Conservation (phyloP, 1,140 invertebrate genomes). For the Drosophila repleta region DNA sequence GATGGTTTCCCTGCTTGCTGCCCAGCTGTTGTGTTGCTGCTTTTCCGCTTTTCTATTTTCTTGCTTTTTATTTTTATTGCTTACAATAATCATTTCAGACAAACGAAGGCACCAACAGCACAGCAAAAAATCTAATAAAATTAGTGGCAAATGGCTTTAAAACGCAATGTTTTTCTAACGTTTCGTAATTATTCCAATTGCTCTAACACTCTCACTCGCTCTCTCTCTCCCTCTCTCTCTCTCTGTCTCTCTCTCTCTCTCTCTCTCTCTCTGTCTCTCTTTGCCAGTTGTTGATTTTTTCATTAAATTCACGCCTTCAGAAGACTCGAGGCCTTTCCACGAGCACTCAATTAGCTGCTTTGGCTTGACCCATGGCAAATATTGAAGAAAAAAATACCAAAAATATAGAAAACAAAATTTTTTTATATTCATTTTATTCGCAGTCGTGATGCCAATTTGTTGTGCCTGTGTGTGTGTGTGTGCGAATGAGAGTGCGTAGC, state of each 20-base stretch:
- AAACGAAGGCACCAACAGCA: constrained; percentile 33
- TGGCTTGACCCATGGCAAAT: constrained; percentile 31
- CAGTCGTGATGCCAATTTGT: constrained; percentile 57
- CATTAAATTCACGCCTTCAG: constrained; percentile 66
- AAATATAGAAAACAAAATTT: constrained; percentile 13
- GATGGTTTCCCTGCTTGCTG: constrained; percentile 62
- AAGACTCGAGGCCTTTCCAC: constrained; percentile 24
- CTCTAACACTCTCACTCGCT: neutral
- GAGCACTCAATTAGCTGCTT: constrained; percentile 53
- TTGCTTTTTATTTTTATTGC: constrained; percentile 58
- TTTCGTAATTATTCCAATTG: constrained; percentile 34
- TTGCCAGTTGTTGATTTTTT: too few relatives aligned
- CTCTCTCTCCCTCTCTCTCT: neutral
- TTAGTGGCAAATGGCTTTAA: constrained; percentile 76
- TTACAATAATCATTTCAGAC: constrained; percentile 73
- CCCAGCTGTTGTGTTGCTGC: constrained; percentile 46
- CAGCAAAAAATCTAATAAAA: constrained; percentile 65
- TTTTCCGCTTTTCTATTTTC: constrained; percentile 1
- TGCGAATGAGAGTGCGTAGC: constrained; percentile 66
- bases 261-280: neutral
- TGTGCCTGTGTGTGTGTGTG: constrained; percentile 20
- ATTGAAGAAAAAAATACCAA: constrained; percentile 19
- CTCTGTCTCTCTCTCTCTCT: neutral
- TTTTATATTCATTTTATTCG: constrained; percentile 32
- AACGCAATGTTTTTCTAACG: constrained; percentile 56